phyloP scores from a whole-genome alignment of 2,797 vertebrate species.

The Peromyscus eremicus region DNA sequence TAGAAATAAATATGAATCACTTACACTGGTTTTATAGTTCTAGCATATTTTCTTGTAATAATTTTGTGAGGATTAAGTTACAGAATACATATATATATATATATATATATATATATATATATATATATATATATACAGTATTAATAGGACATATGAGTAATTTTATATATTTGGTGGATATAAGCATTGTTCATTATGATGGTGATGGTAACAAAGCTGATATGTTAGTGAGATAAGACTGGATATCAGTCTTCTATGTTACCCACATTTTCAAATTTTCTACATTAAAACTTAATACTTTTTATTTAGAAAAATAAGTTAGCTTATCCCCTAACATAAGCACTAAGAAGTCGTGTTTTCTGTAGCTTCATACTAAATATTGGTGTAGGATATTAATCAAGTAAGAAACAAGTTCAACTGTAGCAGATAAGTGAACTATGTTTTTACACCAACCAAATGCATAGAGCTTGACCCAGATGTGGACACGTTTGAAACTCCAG shows the following conservation, averaged over 20 bases:
- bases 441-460: neutral
- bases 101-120: neutral
- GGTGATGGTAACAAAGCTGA: neutral
- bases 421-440: neutral
- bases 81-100: neutral
- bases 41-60: no score
- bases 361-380: neutral
- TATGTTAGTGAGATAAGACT: neutral
- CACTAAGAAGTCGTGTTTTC: constrained; percentile 26
- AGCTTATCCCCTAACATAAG: neutral
- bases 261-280: neutral
- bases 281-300: neutral
- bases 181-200: neutral
- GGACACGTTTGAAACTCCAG: neutral
- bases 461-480: neutral
- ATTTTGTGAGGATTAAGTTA: neutral
- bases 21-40: neutral
- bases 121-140: neutral
- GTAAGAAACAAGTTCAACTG: neutral
- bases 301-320: constrained; percentile 47
- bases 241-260: neutral
- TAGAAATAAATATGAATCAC: neutral
- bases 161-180: neutral
- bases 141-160: neutral
- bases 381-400: neutral